These are phyloP conservation scores for Melanchra persicariae DNA, from an alignment of 2,888 invertebrate species.

Conservation along the genomic window DNA sequence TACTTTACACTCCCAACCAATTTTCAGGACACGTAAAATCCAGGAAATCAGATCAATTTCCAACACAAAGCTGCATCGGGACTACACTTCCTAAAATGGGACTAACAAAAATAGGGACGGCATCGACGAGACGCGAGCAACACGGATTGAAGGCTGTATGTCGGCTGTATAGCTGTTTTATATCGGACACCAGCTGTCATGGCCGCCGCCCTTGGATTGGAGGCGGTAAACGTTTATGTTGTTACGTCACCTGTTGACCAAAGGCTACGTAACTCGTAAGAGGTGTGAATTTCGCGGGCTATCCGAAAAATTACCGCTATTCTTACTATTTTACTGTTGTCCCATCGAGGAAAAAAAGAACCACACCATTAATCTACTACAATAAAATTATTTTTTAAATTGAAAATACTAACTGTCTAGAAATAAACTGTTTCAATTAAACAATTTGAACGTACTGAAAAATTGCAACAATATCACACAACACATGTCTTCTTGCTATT, in stretches of 20 bases:
- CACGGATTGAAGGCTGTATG: slow-evolving; percentile 61
- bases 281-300: neutral
- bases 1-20: neutral
- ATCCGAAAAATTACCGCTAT: neutral
- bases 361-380: too few species aligned
- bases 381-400: too few species aligned
- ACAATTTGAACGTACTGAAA: too few species aligned
- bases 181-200: slow-evolving; percentile 64
- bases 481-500: too few species aligned
- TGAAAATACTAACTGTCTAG: too few species aligned
- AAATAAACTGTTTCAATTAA: too few species aligned
- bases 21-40: neutral
- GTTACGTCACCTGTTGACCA: slow-evolving; percentile 4
- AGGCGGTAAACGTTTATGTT: slow-evolving; percentile 32
- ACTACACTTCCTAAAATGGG: slow-evolving; percentile 36
- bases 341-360: too few species aligned
- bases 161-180: slow-evolving; percentile 52
- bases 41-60: slow-evolving; percentile 13
- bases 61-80: slow-evolving; percentile 30
- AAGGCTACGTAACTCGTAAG: slow-evolving; percentile 14
- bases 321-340: neutral
- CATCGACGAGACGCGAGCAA: slow-evolving; percentile 45
- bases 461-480: too few species aligned
- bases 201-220: slow-evolving; percentile 33
- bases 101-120: slow-evolving; percentile 50